Evolutionary conservation across 2,113 vertebrate genomes (phyloP).

Genomic region (Oryctolagus cuniculus): DNA sequence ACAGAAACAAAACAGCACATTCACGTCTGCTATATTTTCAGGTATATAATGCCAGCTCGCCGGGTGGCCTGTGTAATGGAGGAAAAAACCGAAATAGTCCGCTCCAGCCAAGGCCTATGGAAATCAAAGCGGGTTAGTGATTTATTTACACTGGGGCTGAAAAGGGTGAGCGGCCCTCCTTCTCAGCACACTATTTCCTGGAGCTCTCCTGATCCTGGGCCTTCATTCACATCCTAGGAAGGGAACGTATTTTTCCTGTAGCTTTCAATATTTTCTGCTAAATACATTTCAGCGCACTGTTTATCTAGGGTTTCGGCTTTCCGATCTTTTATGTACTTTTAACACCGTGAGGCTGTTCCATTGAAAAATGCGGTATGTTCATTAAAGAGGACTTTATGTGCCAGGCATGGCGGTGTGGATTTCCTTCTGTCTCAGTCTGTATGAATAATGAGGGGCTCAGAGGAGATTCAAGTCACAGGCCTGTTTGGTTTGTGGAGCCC

Average conservation of each 20-base stretch:
- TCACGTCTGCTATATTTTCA: slow-evolving; percentile 77
- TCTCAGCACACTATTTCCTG: slow-evolving; percentile 72
- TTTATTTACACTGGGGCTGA: slow-evolving; percentile 76
- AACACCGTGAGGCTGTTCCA: slow-evolving; percentile 73
- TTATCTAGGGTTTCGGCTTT: slow-evolving; percentile 74
- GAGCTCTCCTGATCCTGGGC: slow-evolving; percentile 77
- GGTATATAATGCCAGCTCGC: slow-evolving; percentile 70
- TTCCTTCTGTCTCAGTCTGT: slow-evolving; percentile 71
- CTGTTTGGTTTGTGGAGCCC: slow-evolving; percentile 63
- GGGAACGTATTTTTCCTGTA: slow-evolving; percentile 76
- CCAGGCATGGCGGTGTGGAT: slow-evolving; percentile 64
- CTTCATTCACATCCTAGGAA: slow-evolving; percentile 76
- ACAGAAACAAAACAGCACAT: slow-evolving; percentile 76
- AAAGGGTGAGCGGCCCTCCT: slow-evolving; percentile 54
- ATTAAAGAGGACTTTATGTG: slow-evolving; percentile 71
- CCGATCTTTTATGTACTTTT: slow-evolving; percentile 72
- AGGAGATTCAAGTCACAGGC: slow-evolving; percentile 67
- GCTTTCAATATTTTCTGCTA: slow-evolving; percentile 81
- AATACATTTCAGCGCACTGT: slow-evolving; percentile 74
- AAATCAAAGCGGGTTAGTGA: slow-evolving; percentile 73
- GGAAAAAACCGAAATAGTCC: slow-evolving; percentile 72
- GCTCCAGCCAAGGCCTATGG: slow-evolving; percentile 64
- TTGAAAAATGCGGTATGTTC: slow-evolving; percentile 62
- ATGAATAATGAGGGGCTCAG: slow-evolving; percentile 72
- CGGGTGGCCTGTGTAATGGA: slow-evolving; percentile 83